A percentile compares a stretch with the other conserved stretches of the same genome.
Evolutionary conservation across 2,797 vertebrate species (phyloP).

Genomic region (Cossypha polioptera): DNA sequence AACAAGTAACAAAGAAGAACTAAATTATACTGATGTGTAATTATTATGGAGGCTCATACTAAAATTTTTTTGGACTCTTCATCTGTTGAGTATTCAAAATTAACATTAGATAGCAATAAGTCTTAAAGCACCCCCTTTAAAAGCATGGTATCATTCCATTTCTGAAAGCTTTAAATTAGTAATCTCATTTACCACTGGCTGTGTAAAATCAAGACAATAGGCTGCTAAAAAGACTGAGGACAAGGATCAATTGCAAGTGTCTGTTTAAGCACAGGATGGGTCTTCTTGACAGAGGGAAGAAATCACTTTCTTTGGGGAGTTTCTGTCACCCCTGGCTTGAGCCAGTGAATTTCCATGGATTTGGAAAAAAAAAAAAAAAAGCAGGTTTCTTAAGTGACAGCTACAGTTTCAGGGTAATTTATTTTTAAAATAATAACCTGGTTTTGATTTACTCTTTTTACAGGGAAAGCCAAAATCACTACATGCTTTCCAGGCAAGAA

Average conservation of each 20-base stretch:
- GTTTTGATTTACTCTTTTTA: background rate
- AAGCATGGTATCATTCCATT: background rate
- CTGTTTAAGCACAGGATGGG: background rate
- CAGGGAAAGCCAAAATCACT: background rate
- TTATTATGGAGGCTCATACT: background rate
- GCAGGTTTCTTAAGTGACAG: background rate
- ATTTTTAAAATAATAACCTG: background rate
- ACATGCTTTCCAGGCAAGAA: background rate
- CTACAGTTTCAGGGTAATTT: background rate
- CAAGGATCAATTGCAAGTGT: background rate
- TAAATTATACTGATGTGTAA: background rate
- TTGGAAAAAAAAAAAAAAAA: background rate
- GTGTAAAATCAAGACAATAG: background rate
- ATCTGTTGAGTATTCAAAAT: background rate
- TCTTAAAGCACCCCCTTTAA: background rate
- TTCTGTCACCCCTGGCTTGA: background rate
- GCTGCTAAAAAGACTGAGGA: background rate
- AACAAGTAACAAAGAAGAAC: constrained; percentile 9
- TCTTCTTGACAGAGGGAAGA: background rate
- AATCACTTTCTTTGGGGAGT: background rate
- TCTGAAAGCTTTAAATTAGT: background rate
- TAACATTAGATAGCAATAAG: background rate
- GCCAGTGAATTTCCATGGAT: background rate
- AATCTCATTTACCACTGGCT: background rate
- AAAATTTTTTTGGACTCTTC: background rate